A percentile compares a stretch with the other conserved stretches of the same genome.
phyloP scores from a whole-genome alignment of 1,140 invertebrate genomes.

The Drosophila gunungcola region DNA sequence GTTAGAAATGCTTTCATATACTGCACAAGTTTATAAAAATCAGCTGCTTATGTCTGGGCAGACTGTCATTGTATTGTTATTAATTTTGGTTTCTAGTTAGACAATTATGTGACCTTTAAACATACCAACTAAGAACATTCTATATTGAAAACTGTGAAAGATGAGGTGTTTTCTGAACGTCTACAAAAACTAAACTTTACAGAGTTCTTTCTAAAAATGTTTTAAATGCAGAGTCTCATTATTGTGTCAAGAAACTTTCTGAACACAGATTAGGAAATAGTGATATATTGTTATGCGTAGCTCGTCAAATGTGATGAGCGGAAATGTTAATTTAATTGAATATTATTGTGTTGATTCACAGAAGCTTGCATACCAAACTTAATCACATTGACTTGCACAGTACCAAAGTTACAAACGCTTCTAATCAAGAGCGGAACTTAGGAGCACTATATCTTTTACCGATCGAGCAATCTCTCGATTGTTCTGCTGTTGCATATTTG shows the following conservation, averaged over 20 bases:
- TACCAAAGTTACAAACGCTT: conserved; percentile 3
- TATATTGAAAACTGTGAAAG: too few relatives aligned
- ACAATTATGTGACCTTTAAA: too few relatives aligned
- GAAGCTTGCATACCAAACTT: neutral
- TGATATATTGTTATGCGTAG: neutral
- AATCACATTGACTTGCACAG: neutral
- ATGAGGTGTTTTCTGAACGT: too few relatives aligned
- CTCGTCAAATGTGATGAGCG: neutral
- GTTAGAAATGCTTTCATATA: conserved; percentile 6
- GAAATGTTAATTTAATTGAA: neutral
- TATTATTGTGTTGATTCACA: conserved; percentile 3
- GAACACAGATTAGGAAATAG: too few relatives aligned
- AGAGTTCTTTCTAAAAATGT: too few relatives aligned
- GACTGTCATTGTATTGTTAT: neutral
- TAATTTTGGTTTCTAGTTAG: neutral
- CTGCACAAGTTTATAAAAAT: neutral
- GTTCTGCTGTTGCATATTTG: conserved; percentile 54
- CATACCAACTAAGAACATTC: too few relatives aligned
- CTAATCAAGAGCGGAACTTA: conserved; percentile 30
- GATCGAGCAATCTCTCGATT: conserved; percentile 32
- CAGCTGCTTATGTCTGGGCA: neutral
- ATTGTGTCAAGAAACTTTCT: too few relatives aligned
- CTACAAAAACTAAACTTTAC: too few relatives aligned
- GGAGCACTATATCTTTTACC: conserved; percentile 8
- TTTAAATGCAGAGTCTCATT: too few relatives aligned